Percentiles rank a stretch among this genome's conserved stretches.
Evolutionary conservation across 1,140 invertebrate genomes (phyloP).

Genomic region (Zaprionus africanus): DNA sequence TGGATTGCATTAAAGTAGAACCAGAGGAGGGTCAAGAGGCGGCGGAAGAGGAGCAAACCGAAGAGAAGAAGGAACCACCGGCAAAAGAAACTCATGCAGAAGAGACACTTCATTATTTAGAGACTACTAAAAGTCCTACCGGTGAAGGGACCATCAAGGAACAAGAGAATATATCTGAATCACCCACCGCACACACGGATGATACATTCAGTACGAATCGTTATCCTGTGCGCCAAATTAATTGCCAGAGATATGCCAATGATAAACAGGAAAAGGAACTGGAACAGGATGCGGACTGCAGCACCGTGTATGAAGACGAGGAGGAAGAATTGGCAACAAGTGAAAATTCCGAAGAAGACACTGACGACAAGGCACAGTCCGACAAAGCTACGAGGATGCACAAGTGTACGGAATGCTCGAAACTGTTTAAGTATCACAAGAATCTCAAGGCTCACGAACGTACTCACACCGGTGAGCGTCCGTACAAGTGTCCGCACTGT

Average conservation of each 20-base stretch:
- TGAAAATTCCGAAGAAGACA: not conserved
- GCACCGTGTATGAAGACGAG: not conserved
- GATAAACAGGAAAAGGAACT: not conserved
- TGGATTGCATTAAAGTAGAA: constrained; percentile 12
- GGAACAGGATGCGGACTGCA: not conserved
- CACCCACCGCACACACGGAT: not conserved
- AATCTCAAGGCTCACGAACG: constrained; percentile 9
- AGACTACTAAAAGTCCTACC: not conserved
- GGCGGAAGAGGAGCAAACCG: not conserved
- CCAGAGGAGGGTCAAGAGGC: not conserved
- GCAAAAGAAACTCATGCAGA: not conserved
- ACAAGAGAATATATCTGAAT: not conserved
- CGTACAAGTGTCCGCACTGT: constrained; percentile 23
- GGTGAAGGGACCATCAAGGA: not conserved
- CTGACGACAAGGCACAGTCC: not conserved
- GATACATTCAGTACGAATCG: not conserved
- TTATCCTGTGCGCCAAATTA: not conserved
- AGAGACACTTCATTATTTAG: not conserved
- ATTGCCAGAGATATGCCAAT: not conserved
- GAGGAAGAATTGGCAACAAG: not conserved
- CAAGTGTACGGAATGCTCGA: constrained; percentile 22
- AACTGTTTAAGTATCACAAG: constrained; percentile 3
- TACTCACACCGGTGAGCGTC: constrained; percentile 22
- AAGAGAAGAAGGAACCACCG: not conserved
- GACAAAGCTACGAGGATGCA: not conserved